phyloP scores from a whole-genome alignment of 2,113 vertebrate species.

The Taurulus bubalis region DNA sequence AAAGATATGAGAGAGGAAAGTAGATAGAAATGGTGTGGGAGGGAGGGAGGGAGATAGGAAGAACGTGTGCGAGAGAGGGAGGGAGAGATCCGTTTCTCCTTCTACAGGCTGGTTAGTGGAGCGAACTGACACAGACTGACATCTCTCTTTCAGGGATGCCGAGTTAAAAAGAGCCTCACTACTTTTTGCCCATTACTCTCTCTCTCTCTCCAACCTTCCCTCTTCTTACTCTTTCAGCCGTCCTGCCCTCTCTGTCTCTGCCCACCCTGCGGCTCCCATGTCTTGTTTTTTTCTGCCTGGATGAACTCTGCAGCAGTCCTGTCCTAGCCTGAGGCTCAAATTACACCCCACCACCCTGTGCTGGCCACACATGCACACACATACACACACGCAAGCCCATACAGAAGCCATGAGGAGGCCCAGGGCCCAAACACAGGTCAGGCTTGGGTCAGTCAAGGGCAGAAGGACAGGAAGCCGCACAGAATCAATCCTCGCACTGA shows the following conservation, averaged over 20 bases:
- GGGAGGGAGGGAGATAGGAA: constrained; percentile 57
- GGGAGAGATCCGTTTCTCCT: constrained; percentile 75
- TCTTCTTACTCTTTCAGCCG: constrained; percentile 51
- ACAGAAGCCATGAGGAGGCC: constrained; percentile 52
- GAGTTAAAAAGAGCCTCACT: constrained; percentile 73
- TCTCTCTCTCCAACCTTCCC: constrained; percentile 36
- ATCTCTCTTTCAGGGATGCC: constrained; percentile 76
- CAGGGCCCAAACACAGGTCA: constrained; percentile 64
- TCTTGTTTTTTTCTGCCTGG: constrained; percentile 79
- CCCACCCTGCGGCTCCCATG: constrained; percentile 65
- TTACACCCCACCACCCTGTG: constrained; percentile 64
- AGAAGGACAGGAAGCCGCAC: constrained; percentile 37
- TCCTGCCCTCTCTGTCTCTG: constrained; percentile 46
- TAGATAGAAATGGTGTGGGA: constrained; percentile 64
- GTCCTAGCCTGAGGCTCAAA: constrained; percentile 70
- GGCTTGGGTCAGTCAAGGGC: constrained; percentile 61
- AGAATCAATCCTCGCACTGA: constrained; percentile 24
- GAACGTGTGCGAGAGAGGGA: constrained; percentile 60
- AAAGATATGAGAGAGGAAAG: constrained; percentile 67
- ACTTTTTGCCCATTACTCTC: constrained; percentile 65
- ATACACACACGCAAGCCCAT: constrained; percentile 37
- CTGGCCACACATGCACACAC: constrained; percentile 39
- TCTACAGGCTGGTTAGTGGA: constrained; percentile 79
- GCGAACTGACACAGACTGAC: constrained; percentile 81
- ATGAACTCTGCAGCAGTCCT: constrained; percentile 66